phyloP scores from a whole-genome alignment of 2,888 invertebrate species.

The Philereme transversata region DNA sequence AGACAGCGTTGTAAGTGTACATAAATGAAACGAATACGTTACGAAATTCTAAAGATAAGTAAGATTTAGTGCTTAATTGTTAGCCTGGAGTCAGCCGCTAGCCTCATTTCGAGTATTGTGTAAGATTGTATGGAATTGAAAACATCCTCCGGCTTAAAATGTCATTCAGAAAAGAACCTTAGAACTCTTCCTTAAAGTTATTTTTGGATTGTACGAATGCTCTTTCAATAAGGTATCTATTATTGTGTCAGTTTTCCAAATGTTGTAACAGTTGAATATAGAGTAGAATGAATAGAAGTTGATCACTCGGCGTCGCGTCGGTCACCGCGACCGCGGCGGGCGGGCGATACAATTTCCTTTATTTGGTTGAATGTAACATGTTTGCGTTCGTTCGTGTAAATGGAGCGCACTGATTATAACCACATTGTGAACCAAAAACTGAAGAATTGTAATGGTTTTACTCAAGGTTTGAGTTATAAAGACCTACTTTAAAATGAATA shows the following conservation, averaged over 20 bases:
- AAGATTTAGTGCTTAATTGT: constrained; percentile 11
- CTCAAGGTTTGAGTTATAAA: no score
- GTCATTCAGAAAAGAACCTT: neutral
- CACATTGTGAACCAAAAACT: neutral
- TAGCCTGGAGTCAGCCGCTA: neutral
- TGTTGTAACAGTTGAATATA: constrained; percentile 9
- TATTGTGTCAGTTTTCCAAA: constrained; percentile 11
- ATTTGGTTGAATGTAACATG: neutral
- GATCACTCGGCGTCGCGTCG: neutral
- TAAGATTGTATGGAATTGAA: constrained; percentile 6
- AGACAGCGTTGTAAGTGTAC: constrained; percentile 1
- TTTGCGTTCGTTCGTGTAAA: neutral
- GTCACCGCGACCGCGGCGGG: no score
- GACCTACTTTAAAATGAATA: no score
- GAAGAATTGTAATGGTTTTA: neutral
- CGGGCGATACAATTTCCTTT: no score
- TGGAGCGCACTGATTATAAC: neutral
- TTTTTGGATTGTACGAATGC: neutral
- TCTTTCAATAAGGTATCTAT: constrained; percentile 1
- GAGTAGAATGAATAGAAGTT: neutral
- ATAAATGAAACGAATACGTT: neutral
- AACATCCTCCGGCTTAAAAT: neutral
- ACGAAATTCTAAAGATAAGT: constrained; percentile 8
- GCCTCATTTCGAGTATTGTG: constrained; percentile 1
- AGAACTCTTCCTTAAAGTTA: neutral